Evolutionary conservation across 1,140 invertebrate species (phyloP).

Genomic region (Pollicipes pollicipes): DNA sequence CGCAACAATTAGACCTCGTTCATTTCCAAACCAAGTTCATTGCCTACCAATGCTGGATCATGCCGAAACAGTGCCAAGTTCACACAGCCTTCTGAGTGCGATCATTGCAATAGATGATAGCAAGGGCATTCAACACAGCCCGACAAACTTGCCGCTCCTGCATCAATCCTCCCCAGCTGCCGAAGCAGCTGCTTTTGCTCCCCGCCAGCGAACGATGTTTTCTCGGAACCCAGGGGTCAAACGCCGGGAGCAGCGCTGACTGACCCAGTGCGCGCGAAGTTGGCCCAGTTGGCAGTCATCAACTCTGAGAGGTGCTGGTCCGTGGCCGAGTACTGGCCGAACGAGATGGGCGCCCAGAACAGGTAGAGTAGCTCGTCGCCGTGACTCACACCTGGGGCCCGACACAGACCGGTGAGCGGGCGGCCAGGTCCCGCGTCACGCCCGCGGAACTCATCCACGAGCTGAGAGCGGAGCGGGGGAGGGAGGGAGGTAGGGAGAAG

Average conservation of each 20-base stretch:
- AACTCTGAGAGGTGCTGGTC: constrained; percentile 12
- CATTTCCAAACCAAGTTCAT: neutral
- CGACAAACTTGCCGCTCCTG: no score
- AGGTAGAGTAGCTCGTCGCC: constrained; percentile 53
- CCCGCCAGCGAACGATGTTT: no score
- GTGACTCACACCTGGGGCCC: constrained; percentile 39
- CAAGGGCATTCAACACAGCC: neutral
- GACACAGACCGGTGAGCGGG: no score
- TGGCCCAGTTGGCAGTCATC: constrained; percentile 13
- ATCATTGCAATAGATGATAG: no score
- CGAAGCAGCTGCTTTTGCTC: no score
- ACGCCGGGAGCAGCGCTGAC: neutral
- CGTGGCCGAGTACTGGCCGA: constrained; percentile 6
- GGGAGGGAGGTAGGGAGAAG: no score
- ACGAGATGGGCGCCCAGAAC: constrained; percentile 37
- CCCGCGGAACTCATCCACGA: no score
- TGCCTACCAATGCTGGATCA: neutral
- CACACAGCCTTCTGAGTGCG: neutral
- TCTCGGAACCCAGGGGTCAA: no score
- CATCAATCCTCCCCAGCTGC: no score
- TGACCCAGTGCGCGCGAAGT: constrained; percentile 14
- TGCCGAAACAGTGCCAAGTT: neutral
- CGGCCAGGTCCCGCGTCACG: no score
- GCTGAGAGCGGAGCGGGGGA: no score
- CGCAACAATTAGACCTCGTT: neutral